Conservation (phyloP, 2,888 invertebrate genomes). For the Lasioglossum morio region DNA sequence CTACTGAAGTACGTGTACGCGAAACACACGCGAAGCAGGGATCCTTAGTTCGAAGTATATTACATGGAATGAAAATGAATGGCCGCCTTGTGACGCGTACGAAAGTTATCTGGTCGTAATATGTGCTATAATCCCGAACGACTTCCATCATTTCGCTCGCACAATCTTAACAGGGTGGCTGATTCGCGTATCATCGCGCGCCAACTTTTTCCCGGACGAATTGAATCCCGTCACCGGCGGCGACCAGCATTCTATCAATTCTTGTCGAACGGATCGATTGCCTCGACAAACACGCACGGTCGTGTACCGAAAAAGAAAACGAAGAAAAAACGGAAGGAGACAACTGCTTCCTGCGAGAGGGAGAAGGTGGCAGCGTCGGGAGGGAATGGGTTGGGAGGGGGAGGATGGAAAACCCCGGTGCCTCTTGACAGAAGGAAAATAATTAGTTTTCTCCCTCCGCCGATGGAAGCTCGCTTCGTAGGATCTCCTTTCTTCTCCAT, state of each 20-base stretch:
- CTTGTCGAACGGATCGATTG: slow-evolving; percentile 20
- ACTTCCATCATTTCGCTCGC: not conserved
- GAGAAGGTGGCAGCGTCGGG: not conserved
- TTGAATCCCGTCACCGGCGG: slow-evolving; percentile 6
- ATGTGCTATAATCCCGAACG: not conserved
- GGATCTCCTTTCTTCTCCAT: slow-evolving; percentile 15
- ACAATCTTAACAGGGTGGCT: not conserved
- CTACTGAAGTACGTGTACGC: no score
- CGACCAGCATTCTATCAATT: slow-evolving; percentile 11
- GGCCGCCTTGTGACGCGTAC: no score
- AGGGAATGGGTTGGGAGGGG: not conserved
- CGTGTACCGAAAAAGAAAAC: not conserved
- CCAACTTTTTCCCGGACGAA: not conserved
- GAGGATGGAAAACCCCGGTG: not conserved
- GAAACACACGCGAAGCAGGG: no score
- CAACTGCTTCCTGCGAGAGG: not conserved
- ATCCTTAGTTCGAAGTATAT: no score
- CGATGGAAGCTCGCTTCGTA: slow-evolving; percentile 15
- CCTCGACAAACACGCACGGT: not conserved
- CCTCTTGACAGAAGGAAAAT: slow-evolving; percentile 43
- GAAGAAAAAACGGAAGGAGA: slow-evolving; percentile 2
- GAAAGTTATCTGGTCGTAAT: not conserved
- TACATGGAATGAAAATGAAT: no score
- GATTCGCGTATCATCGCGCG: slow-evolving; percentile 1
- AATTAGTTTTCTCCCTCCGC: slow-evolving; percentile 39